Evolutionary conservation across 2,113 vertebrate species (phyloP), one percentile per base, ranked within the genome.

Genomic region (Limnothrissa miodon): DNA sequence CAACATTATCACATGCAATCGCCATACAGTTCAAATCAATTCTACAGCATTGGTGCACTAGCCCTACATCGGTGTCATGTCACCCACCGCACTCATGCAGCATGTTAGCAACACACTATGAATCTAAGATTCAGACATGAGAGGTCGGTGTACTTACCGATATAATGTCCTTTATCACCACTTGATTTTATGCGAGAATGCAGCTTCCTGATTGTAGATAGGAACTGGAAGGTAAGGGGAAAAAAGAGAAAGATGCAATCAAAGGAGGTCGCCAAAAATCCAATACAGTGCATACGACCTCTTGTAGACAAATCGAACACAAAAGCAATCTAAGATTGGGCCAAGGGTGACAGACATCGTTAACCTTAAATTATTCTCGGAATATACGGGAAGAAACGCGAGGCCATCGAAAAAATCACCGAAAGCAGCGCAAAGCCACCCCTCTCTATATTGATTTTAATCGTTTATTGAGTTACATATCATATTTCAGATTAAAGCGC

Each of bases 111-210:
- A 78, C 78, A 80, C 45, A 80, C 42, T 79, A 87, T 87, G 81
- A 84, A 84, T 74, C 29, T 82, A 85, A 89, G 44, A 51, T 78
- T 82, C 84, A 85, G 39, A 84, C 78, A 25, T 48, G 70, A 85
- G 21, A 87, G 84, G 85, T 23, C 81, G 29, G 23, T 86, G 84
- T 74, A 95, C 96, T 96, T 90, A 97, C 95, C 95, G 85, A 11
- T 84, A 91, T 88, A 90, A 86, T 82, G 92, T 83, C 84, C 88
- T 88, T 89, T 93, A 91, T 93, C 84, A 93, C 85, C 89, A 83
- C 88, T 83, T 91, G 88, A 91, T 86, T 81, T 89, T 87, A 90
- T 85, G 88, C 87, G 91, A 88, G 87, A 84, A 87, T 89, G 81
- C 81, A 25, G 90, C 83, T 87, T 89, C 92, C 91, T 79, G 91